phyloP scores from a whole-genome alignment of 2,113 vertebrate genomes.

The Macaca mulatta region DNA sequence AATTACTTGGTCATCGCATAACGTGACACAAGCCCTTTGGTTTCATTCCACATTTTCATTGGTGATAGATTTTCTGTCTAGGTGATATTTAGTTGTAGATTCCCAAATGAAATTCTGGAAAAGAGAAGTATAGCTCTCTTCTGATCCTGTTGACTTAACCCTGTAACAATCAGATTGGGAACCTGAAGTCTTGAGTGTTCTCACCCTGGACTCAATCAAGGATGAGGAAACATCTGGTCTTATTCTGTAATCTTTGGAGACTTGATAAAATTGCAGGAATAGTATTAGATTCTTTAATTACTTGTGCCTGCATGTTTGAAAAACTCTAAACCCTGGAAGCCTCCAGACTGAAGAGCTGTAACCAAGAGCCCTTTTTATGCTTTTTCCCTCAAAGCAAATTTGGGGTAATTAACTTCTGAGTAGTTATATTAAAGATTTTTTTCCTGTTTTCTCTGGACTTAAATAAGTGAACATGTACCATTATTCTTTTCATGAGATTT shows the following conservation, averaged over 20 bases:
- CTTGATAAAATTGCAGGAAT: neutral
- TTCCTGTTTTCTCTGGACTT: neutral
- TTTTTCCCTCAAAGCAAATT: neutral
- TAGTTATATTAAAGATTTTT: neutral
- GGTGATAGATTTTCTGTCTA: neutral
- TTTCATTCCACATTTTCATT: neutral
- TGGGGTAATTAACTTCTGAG: neutral
- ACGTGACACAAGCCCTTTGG: neutral
- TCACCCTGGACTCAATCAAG: neutral
- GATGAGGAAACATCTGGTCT: neutral
- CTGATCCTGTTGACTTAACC: neutral
- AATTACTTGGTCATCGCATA: neutral
- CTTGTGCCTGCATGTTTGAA: neutral
- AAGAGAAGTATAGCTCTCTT: neutral
- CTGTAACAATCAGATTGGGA: neutral
- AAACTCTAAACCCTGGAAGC: neutral
- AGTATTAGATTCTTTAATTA: neutral
- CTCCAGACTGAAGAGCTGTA: neutral
- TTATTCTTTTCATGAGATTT: conserved; percentile 34
- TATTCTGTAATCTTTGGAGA: neutral
- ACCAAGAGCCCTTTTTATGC: neutral
- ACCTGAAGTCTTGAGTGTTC: neutral
- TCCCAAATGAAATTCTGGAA: neutral
- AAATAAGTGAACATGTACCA: neutral
- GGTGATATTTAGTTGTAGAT: neutral